Evolutionary conservation across 2,113 vertebrate genomes (phyloP).

Genomic region (Zapus hudsonius): DNA sequence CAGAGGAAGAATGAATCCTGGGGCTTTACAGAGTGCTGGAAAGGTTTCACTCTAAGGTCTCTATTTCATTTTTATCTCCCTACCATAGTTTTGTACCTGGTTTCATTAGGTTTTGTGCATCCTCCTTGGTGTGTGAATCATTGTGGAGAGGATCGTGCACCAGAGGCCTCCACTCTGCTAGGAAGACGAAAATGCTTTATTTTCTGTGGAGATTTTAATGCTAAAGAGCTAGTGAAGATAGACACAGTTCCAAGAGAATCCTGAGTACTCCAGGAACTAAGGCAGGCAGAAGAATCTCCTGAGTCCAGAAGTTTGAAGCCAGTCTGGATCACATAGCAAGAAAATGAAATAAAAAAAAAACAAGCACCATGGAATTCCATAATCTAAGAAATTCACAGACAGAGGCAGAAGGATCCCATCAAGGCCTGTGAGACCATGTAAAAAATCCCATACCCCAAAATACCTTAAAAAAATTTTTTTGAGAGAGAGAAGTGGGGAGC

Average conservation of each 20-base stretch:
- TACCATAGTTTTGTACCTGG: background rate
- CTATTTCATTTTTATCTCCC: background rate
- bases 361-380: background rate
- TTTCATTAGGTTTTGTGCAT: no score
- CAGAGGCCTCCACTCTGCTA: background rate
- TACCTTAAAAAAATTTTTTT: no score
- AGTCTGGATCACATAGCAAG: background rate
- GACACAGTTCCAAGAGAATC: no score
- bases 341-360: accelerated
- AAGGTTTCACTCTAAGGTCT: no score
- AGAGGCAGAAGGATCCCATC: no score
- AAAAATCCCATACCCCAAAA: background rate
- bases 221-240: background rate
- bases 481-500: no score
- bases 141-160: no score
- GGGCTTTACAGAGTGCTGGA: background rate
- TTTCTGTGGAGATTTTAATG: background rate
- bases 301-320: background rate
- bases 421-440: background rate
- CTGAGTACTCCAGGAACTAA: background rate
- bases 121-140: background rate
- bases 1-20: background rate
- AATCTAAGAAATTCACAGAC: no score
- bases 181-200: background rate
- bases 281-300: no score